Conservation (phyloP, 2,888 invertebrate genomes). For the Drosophila neonasuta region DNA sequence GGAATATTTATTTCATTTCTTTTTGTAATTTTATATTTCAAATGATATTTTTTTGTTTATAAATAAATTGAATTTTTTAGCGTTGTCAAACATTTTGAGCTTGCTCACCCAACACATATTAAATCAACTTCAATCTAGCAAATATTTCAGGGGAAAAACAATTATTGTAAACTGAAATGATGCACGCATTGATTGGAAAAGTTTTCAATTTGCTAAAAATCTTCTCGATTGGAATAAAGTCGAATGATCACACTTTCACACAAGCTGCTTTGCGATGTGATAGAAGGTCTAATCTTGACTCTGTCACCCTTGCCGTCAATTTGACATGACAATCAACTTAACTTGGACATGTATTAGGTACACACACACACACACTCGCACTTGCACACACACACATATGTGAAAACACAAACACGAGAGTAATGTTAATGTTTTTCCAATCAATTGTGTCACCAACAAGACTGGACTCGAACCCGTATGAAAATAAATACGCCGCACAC, state of each 20-base stretch:
- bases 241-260: conserved; percentile 3
- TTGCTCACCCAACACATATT: neutral
- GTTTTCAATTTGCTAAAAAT: conserved; percentile 1
- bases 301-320: conserved; percentile 36
- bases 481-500: conserved; percentile 52
- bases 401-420: conserved; percentile 21
- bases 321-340: conserved; percentile 67
- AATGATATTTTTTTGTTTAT: neutral
- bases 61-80: neutral
- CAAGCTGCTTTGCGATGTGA: conserved; percentile 6
- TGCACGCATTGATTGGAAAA: neutral
- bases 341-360: conserved; percentile 45
- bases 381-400: conserved; percentile 3
- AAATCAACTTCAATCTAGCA: neutral
- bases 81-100: no score
- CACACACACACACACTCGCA: conserved; percentile 28
- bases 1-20: no score
- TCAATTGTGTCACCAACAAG: conserved; percentile 66
- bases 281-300: conserved; percentile 44
- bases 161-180: neutral
- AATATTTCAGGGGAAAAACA: neutral
- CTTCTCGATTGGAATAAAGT: neutral
- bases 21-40: no score
- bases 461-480: conserved; percentile 34
- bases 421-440: conserved; percentile 66